These are phyloP conservation scores for Meloe dianella DNA, from an alignment of 2,888 invertebrate genomes.

Conservation along the genomic window DNA sequence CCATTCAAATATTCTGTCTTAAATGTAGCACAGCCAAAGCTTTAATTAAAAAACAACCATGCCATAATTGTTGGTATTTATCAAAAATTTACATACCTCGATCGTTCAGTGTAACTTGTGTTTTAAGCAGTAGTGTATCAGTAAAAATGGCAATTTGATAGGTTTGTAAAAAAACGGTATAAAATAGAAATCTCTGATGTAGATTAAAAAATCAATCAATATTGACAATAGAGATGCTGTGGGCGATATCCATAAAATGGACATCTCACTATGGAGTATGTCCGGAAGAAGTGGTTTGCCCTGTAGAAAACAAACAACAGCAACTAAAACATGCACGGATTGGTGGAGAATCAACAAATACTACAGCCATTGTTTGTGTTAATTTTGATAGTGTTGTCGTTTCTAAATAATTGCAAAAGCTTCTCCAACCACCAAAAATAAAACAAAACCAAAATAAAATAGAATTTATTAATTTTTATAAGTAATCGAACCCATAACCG, in stretches of 20 bases:
- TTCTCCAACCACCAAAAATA: slow-evolving; percentile 7
- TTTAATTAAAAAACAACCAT: not conserved
- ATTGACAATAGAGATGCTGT: slow-evolving; percentile 53
- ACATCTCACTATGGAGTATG: slow-evolving; percentile 54
- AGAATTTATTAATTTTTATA: slow-evolving; percentile 28
- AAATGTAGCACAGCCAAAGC: not conserved
- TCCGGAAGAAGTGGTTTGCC: slow-evolving; percentile 48
- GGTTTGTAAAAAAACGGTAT: slow-evolving; percentile 53
- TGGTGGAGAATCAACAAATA: not conserved
- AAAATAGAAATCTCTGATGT: slow-evolving; percentile 55
- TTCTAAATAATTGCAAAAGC: not conserved
- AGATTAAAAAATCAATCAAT: slow-evolving; percentile 54
- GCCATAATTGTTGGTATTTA: not conserved
- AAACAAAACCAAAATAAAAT: slow-evolving; percentile 18
- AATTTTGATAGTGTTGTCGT: too few species aligned
- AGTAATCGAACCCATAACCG: slow-evolving; percentile 28
- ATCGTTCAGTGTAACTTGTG: slow-evolving; percentile 53
- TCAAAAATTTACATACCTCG: slow-evolving; percentile 43
- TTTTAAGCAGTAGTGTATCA: slow-evolving; percentile 56
- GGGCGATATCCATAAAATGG: slow-evolving; percentile 55
- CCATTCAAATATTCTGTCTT: not conserved
- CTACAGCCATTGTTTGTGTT: too few species aligned
- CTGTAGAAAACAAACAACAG: slow-evolving; percentile 51
- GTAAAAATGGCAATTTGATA: slow-evolving; percentile 53
- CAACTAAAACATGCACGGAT: slow-evolving; percentile 50